phyloP scores from a whole-genome alignment of 2,113 vertebrate genomes.

The Microcebus griseorufus region DNA sequence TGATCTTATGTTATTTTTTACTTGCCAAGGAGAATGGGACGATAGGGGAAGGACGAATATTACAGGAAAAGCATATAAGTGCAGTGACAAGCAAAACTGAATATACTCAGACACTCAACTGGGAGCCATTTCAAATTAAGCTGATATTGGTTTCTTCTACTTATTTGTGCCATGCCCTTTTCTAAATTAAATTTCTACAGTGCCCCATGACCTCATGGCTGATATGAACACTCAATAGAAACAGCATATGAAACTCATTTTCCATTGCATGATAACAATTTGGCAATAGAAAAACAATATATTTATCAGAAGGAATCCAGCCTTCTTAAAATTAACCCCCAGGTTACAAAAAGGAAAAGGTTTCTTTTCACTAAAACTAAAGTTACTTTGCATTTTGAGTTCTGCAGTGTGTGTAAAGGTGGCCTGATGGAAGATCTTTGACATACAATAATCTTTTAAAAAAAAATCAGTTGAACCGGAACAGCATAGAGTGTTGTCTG shows the following conservation, averaged over 20 bases:
- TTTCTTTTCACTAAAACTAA: background rate
- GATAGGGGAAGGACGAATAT: slow-evolving; percentile 35
- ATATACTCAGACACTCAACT: background rate
- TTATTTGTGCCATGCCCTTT: background rate
- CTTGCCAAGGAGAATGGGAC: slow-evolving; percentile 62
- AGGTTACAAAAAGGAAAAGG: background rate
- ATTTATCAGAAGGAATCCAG: background rate
- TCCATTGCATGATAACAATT: background rate
- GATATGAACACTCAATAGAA: background rate
- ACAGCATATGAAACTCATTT: background rate
- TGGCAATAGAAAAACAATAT: background rate
- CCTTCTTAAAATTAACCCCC: background rate
- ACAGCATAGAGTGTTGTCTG: background rate
- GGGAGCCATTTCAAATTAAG: slow-evolving; percentile 9
- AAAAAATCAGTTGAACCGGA: background rate
- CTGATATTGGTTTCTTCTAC: background rate
- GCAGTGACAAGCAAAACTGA: background rate
- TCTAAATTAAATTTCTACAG: slow-evolving; percentile 5
- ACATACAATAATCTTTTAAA: background rate
- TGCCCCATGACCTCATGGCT: background rate
- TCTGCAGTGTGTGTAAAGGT: background rate
- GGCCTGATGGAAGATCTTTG: background rate
- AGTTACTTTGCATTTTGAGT: background rate
- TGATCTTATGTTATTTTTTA: background rate
- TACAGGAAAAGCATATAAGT: background rate